Percentiles rank a stretch among this genome's conserved stretches.
Evolutionary conservation across 2,797 vertebrate genomes (phyloP).

Genomic region (Darevskia nairensis): DNA sequence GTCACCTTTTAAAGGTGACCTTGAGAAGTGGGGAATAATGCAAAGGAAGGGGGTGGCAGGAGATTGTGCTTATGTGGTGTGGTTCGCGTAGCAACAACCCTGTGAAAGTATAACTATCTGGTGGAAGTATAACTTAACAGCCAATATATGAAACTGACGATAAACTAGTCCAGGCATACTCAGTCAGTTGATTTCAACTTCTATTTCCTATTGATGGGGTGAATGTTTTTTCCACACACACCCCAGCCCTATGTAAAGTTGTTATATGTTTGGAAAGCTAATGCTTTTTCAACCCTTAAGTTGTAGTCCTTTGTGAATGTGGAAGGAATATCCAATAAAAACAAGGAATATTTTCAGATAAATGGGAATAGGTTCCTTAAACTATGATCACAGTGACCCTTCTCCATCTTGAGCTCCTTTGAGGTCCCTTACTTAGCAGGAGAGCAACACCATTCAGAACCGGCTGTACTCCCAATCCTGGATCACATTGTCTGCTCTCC

Average conservation of each 20-base stretch:
- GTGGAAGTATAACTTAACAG: background rate
- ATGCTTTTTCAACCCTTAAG: background rate
- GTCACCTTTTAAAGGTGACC: background rate
- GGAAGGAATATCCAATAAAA: background rate
- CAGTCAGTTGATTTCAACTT: background rate
- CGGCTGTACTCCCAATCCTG: no score
- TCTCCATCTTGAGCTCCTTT: background rate
- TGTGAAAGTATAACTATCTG: background rate
- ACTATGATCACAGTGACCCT: no score
- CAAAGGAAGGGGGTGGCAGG: background rate
- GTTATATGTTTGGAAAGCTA: background rate
- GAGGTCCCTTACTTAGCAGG: no score
- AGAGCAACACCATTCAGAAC: no score
- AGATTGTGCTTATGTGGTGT: background rate
- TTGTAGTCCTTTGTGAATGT: background rate
- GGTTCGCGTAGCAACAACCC: no score
- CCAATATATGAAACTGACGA: background rate
- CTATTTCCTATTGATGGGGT: background rate
- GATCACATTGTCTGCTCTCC: no score
- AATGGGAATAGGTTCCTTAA: background rate
- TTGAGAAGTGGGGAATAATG: background rate
- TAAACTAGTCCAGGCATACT: background rate
- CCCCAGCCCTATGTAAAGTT: no score
- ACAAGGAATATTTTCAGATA: background rate
- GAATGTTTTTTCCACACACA: background rate